Percentiles rank a stretch among this genome's conserved stretches.
These are phyloP conservation scores for Ibidorhyncha struthersii DNA, from an alignment of 2,113 vertebrate species.

Conservation along the genomic window DNA sequence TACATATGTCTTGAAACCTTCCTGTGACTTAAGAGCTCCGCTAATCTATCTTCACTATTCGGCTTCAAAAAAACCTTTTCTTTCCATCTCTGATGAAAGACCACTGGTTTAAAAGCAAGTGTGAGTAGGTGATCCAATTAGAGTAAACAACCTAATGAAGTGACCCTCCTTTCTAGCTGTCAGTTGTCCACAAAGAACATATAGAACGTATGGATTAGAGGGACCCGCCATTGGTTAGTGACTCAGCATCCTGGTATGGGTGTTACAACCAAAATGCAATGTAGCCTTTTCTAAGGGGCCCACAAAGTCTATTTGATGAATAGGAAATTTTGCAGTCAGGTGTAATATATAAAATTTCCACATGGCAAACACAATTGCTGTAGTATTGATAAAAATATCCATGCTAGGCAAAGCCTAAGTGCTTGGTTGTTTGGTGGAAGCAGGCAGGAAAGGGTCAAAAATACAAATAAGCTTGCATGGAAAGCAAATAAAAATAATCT, in stretches of 20 bases:
- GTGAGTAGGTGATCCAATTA: background rate
- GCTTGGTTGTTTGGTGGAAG: background rate
- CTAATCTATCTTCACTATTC: background rate
- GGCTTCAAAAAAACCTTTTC: background rate
- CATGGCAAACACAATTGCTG: background rate
- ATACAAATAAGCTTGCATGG: background rate
- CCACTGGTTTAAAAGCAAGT: background rate
- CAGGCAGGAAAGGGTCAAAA: conserved; percentile 13
- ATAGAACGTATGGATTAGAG: background rate
- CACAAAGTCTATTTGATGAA: background rate
- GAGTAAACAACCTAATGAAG: background rate
- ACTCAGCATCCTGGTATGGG: background rate
- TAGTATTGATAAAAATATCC: background rate
- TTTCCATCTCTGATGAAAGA: background rate
- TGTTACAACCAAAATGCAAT: background rate
- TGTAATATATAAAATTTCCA: background rate
- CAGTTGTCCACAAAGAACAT: background rate
- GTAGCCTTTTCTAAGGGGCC: background rate
- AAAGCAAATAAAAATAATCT: conserved; percentile 36
- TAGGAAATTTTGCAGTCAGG: background rate
- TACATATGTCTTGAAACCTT: background rate
- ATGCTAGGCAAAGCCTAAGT: background rate
- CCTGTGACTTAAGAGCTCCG: background rate
- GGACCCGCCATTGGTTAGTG: background rate
- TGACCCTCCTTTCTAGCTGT: background rate